These are phyloP conservation scores for Rostratula benghalensis DNA, from an alignment of 2,113 vertebrate species.

Conservation along the genomic window DNA sequence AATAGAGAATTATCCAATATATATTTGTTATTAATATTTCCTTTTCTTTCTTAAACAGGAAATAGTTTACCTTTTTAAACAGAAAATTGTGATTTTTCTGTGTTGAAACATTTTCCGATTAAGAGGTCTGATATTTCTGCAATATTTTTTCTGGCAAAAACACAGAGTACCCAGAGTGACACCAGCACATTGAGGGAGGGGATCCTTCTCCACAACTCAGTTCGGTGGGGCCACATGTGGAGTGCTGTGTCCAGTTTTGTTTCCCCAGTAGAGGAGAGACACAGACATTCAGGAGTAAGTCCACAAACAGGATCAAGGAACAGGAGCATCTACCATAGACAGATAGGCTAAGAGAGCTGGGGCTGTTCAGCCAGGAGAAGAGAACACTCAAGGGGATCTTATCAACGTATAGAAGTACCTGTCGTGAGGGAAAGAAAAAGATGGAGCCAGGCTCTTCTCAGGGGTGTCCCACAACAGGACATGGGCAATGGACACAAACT, in stretches of 20 bases:
- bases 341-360: background rate
- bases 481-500: background rate
- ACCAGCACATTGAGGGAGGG: background rate
- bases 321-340: background rate
- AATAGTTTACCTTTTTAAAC: background rate
- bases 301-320: background rate
- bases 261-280: background rate
- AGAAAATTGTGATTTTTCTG: background rate
- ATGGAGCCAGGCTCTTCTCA: background rate
- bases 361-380: background rate
- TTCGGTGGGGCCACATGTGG: background rate
- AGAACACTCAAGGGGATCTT: background rate
- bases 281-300: accelerated
- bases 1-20: background rate
- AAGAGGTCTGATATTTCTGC: background rate
- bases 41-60: background rate
- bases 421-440: background rate
- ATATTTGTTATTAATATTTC: background rate
- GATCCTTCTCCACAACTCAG: background rate
- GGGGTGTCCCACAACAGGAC: background rate
- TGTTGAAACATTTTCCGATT: background rate
- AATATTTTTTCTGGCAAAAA: background rate
- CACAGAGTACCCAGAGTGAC: background rate
- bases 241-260: background rate
- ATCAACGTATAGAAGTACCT: background rate